phyloP scores from a whole-genome alignment of 2,888 invertebrate genomes.

The Apotomis betuletana region DNA sequence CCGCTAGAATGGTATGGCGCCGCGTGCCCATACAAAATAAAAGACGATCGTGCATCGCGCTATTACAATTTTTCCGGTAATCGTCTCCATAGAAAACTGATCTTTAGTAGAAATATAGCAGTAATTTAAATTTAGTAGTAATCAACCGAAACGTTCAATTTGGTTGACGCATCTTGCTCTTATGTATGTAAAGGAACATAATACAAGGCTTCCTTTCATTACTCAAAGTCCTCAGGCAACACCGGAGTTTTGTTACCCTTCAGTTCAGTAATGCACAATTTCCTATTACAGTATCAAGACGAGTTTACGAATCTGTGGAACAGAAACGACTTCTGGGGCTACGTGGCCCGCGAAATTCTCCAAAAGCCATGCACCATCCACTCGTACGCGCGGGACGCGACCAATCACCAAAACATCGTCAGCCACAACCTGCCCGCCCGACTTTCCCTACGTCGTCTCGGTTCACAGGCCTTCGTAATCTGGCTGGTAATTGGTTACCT shows the following conservation, averaged over 20 bases:
- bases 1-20: too few species aligned
- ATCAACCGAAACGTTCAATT: too few species aligned
- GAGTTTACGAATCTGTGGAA: constrained; percentile 87
- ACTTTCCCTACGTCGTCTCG: constrained; percentile 86
- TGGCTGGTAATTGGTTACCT: constrained; percentile 81
- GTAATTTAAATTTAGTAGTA: too few species aligned
- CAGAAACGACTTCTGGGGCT: constrained; percentile 85
- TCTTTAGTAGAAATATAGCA: too few species aligned
- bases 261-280: constrained; percentile 33
- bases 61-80: too few species aligned
- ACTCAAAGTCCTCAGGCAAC: neutral
- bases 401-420: constrained; percentile 82
- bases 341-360: constrained; percentile 85
- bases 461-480: constrained; percentile 84
- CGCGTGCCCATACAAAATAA: too few species aligned
- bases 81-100: too few species aligned
- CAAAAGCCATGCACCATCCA: constrained; percentile 85
- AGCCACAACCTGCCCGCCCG: constrained; percentile 86
- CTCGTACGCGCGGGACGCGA: constrained; percentile 84
- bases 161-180: too few species aligned
- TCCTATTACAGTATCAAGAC: constrained; percentile 85
- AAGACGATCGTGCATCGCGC: too few species aligned
- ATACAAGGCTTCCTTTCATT: too few species aligned
- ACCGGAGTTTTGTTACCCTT: neutral
- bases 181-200: too few species aligned